Base-by-base conservation (phyloP, 1,140 invertebrate genomes). In the Halictus rubicundus region DNA sequence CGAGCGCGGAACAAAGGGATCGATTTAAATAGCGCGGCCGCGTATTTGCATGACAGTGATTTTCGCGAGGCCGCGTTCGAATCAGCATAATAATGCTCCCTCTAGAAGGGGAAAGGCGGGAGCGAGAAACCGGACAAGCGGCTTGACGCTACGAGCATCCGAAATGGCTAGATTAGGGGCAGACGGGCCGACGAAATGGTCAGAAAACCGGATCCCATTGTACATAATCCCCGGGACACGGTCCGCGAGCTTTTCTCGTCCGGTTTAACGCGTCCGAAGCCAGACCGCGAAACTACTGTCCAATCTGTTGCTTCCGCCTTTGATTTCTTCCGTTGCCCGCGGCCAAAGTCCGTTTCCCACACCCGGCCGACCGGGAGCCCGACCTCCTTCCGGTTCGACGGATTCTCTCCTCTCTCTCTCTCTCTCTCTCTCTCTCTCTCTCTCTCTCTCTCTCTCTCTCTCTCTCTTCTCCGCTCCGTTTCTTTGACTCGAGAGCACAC, bases 241-340 rank as follows among this genome's bases (percentile, higher is more conserved):
- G 71, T 68, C 54, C 52, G 46, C 39, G 54, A 57, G 54, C 49
- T 69, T 70, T 84, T 74, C 82, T 21, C 39, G 54, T 71, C 68
- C 78, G 61, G 72, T 84, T 85, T 85, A 84, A 77, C 82, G 52
- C 57, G 77, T 49, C 32, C 54, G 68, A 52, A 80, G 78, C 27
- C 14, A 9, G 25, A 32, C 54, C 63, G 68, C 52, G 65, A 46
- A 81, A 81, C 25, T 73, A 68, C 72, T 81, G 78, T 70, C 19
- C 78, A 77, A 85, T 85, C 77, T 85, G 71, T 85, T 81, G 78
- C 78, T 72, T 76, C 52, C 27, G 10, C 42, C 46, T 75, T 73
- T 73, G 68, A 70, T 80, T 68, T 61, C 82, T 42, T 52, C 37
- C 65, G 57, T n/a, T 27, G 27, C n/a, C 23, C 23, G 8, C n/a